Evolutionary conservation across 2,113 vertebrate genomes (phyloP).

Genomic region (Pionites leucogaster): DNA sequence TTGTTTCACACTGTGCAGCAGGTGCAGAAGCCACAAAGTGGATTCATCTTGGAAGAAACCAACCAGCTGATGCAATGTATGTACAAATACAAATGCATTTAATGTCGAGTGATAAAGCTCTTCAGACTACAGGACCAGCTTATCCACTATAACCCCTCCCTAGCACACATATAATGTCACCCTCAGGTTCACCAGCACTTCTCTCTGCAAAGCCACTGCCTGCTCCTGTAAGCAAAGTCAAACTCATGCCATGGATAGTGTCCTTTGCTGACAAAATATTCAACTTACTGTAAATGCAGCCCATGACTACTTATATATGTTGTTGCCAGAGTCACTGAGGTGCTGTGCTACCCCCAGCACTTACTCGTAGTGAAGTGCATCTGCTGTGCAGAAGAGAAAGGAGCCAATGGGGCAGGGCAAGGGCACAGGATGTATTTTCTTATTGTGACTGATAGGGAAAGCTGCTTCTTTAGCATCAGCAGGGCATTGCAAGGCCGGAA

Average conservation of each 20-base stretch:
- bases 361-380: fast-evolving
- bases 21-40: not conserved
- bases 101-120: not conserved
- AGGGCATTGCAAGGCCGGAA: not conserved
- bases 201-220: not conserved
- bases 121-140: not conserved
- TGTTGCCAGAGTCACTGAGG: not conserved
- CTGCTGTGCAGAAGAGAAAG: not conserved
- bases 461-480: not conserved
- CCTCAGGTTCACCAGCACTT: not conserved
- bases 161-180: fast-evolving
- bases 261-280: not conserved
- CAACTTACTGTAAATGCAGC: not conserved
- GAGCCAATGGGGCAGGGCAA: not conserved
- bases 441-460: not conserved
- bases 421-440: not conserved
- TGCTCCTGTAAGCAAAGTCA: not conserved
- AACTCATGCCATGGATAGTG: not conserved
- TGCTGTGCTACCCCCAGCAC: not conserved
- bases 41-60: not conserved
- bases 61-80: not conserved
- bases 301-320: not conserved
- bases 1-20: not conserved
- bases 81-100: not conserved
- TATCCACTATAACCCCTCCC: not conserved